Base-by-base conservation (phyloP, 2,797 vertebrate genomes). In the Pangasius macronema region DNA sequence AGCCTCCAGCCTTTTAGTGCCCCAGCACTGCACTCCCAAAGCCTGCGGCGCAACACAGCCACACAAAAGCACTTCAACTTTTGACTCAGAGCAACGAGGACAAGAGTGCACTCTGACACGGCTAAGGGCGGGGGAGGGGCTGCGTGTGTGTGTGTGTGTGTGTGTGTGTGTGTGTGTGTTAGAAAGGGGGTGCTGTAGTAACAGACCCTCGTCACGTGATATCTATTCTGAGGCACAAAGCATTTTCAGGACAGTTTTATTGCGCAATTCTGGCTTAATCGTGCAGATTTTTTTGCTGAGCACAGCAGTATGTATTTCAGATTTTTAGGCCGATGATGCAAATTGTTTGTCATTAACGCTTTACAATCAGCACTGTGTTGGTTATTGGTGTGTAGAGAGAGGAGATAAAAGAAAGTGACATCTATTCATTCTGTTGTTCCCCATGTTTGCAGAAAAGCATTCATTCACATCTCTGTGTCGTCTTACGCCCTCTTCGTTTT, bases 11-110 rank as follows among this genome's bases (percentile, higher is more conserved):
- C 88, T 87, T 90, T 89, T 89, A 91, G 91, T 88, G 87, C 86
- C 89, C 84, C 65, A 85, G 89, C 77, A 36, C 88, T 85, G 82
- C 88, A 46, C 86, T 88, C 85, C 68, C 82, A 72, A 85, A 88
- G 90, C 90, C 88, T 82, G 87, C 83, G 46, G 91, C 36, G 81
- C 87, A 89, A 91, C 90, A 90, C 88, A 73, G 76, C 72, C 85
- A 73, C 87, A 91, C 86, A 91, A 91, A 88, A 89, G 90, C 87
- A 89, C 87, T 88, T 90, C 85, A 84, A 88, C 89, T 88, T 90
- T 91, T 91, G 90, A 89, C 91, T 91, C 85, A 55, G 84, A 83
- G 90, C 88, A 89, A 86, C 63, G 33, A 88, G 90, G 88, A 89
- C 88, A 89, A 87, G 89, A 87, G 90, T 87, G 89, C 91, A 88